Base-by-base conservation (phyloP, 2,888 invertebrate genomes). In the Epirrhoe alternata region DNA sequence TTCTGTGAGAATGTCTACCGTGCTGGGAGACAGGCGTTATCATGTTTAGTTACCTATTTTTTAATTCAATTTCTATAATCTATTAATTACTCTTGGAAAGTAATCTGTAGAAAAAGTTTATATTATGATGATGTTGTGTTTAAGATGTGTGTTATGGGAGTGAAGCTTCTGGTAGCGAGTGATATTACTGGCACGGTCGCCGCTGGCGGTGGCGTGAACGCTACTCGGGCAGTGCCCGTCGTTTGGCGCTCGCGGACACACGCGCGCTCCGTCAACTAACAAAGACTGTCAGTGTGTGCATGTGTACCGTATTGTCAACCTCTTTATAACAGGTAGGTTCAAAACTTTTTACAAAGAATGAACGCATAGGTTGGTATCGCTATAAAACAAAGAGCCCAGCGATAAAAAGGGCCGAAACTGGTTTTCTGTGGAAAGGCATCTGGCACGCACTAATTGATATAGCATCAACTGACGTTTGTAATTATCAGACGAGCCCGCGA, bases 321-420 rank as follows among this genome's bases (percentile, higher is more conserved):
- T 87, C 89, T 89, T 90, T 91, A 88, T 89, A 89, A 90, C 91
- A 92, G 91, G 91, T 92, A 92, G 90, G 90, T 86, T 81, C 81
- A 80, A 80, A 85, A 85, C 82, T 71, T 74, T 72, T 71, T 72
- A 61, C 60, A 35, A 56, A 64, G 64, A 64, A 65, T 65, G 72
- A 68, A 68, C 66, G 65, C 52, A 66, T 65, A 61, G 69, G 69
- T 71, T 64, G 66, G 69, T 70, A 70, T 70, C 63, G 24, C 24
- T 24, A 24, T 80, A 80, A 86, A 84, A 86, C 83, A 87, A 87
- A 86, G 86, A 77, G 76, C 74, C 80, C 75, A 69, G 77, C 80
- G 82, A 83, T 87, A 86, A 88, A 85, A 86, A 85, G 84, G 78
- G 75, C 81, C 86, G 85, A 86, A 92, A 91, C 92, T 82, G 90